Conservation (phyloP, 2,797 vertebrate species). For the Gallinago solitaria region DNA sequence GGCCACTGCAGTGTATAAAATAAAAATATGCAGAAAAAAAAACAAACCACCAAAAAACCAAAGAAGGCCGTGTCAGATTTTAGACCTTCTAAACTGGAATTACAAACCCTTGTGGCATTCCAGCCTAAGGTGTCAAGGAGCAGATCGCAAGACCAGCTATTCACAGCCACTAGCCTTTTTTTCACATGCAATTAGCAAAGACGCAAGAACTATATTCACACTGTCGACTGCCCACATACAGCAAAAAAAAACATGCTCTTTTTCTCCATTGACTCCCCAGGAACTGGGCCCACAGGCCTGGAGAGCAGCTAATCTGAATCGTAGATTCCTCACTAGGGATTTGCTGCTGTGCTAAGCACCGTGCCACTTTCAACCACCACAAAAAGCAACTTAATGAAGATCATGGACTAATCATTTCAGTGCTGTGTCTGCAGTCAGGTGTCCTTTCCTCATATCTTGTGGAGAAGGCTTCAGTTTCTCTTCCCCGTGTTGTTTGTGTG, state of each 20-base stretch:
- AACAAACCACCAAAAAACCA: not conserved
- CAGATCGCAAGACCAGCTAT: not conserved
- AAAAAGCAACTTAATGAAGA: not conserved
- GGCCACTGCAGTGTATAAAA: not conserved
- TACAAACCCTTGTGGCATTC: not conserved
- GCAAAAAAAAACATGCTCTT: not conserved
- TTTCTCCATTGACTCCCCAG: not conserved
- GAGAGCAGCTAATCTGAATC: not conserved
- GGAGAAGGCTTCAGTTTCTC: not conserved
- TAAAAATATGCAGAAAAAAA: not conserved
- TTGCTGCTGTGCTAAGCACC: not conserved
- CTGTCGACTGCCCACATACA: accelerated
- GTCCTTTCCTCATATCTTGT: not conserved
- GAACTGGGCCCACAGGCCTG: not conserved
- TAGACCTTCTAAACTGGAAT: not conserved
- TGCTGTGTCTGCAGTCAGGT: not conserved
- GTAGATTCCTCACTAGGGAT: not conserved
- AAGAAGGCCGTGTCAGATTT: not conserved
- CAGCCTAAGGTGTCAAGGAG: not conserved
- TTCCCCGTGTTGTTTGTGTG: not conserved
- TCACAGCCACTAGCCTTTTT: not conserved
- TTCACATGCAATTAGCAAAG: not conserved
- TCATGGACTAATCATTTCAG: not conserved
- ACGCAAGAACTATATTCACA: not conserved
- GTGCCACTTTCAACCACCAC: not conserved